Percentiles rank a stretch among this genome's conserved stretches.
Conservation (phyloP, 2,888 invertebrate species). For the Noctua pronuba region DNA sequence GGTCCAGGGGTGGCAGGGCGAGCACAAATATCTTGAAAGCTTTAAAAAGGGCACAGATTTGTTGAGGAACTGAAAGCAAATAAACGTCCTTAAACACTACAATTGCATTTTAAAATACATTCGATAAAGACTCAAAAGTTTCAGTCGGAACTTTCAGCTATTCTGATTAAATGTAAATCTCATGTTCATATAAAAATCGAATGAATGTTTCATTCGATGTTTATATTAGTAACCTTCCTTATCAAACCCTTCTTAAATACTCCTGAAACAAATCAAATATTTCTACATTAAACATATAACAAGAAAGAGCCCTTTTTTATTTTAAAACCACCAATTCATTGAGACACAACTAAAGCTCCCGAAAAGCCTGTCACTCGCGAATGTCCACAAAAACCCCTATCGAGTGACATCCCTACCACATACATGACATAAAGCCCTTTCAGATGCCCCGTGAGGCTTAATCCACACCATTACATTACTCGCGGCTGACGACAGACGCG, state of each 20-base stretch:
- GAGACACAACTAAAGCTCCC: not conserved
- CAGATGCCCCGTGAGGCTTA: constrained; percentile 43
- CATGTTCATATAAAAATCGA: too few species aligned
- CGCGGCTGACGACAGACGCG: constrained; percentile 57
- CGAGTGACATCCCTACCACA: constrained; percentile 37
- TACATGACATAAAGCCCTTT: constrained; percentile 33
- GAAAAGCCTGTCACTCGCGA: not conserved
- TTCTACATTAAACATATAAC: not conserved
- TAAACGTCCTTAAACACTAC: not conserved
- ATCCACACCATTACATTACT: constrained; percentile 58
- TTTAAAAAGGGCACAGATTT: too few species aligned
- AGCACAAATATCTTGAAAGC: not conserved
- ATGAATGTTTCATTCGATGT: too few species aligned
- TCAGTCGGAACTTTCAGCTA: not conserved
- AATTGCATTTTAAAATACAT: not conserved
- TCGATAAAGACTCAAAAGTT: not conserved
- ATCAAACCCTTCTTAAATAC: not conserved
- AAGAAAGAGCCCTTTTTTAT: not conserved
- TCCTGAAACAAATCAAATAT: not conserved
- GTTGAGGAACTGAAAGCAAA: not conserved
- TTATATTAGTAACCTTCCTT: not conserved
- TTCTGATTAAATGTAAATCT: not conserved
- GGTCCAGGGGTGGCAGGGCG: constrained; percentile 19
- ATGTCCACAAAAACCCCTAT: not conserved
- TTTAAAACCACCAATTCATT: not conserved